Evolutionary conservation across 2,888 invertebrate species (phyloP).

Genomic region (Campaea margaritaria): DNA sequence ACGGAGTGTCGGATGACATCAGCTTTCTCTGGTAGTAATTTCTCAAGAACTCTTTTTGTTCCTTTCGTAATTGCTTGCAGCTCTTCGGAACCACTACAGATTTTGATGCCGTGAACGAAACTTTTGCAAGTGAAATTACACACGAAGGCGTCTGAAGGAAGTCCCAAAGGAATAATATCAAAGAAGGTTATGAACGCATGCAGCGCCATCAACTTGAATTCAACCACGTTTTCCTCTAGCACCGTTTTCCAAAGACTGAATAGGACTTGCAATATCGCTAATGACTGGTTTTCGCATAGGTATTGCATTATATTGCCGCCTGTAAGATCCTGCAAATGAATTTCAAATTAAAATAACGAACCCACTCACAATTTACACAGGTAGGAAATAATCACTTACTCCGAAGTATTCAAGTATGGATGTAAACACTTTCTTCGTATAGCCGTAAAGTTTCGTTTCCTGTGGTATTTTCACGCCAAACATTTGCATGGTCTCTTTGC

Average conservation of each 20-base stretch:
- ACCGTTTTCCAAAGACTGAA: slow-evolving; percentile 79
- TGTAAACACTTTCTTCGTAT: slow-evolving; percentile 65
- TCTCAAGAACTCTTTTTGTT: slow-evolving; percentile 70
- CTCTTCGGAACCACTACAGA: slow-evolving; percentile 57
- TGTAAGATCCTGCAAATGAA: slow-evolving; percentile 61
- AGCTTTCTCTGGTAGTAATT: slow-evolving; percentile 71
- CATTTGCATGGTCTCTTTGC: slow-evolving; percentile 56
- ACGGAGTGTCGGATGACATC: slow-evolving; percentile 77
- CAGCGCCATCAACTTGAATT: slow-evolving; percentile 82
- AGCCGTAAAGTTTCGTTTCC: slow-evolving; percentile 67
- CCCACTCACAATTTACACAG: background rate
- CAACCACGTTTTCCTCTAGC: slow-evolving; percentile 70
- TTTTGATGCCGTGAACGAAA: slow-evolving; percentile 80
- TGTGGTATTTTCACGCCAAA: slow-evolving; percentile 60
- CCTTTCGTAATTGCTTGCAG: slow-evolving; percentile 67
- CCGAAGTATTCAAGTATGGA: slow-evolving; percentile 77
- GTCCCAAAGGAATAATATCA: slow-evolving; percentile 67
- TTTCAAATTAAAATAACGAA: background rate
- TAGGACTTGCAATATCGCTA: slow-evolving; percentile 82
- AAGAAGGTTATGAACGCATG: slow-evolving; percentile 85
- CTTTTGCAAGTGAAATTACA: slow-evolving; percentile 84
- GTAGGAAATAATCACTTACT: slow-evolving; percentile 55
- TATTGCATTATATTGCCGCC: slow-evolving; percentile 67
- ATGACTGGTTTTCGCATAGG: slow-evolving; percentile 75
- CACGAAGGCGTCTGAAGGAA: slow-evolving; percentile 81